A percentile compares a stretch with the other conserved stretches of the same genome.
phyloP scores from a whole-genome alignment of 2,888 invertebrate species.

The Digitonthophagus gazella region DNA sequence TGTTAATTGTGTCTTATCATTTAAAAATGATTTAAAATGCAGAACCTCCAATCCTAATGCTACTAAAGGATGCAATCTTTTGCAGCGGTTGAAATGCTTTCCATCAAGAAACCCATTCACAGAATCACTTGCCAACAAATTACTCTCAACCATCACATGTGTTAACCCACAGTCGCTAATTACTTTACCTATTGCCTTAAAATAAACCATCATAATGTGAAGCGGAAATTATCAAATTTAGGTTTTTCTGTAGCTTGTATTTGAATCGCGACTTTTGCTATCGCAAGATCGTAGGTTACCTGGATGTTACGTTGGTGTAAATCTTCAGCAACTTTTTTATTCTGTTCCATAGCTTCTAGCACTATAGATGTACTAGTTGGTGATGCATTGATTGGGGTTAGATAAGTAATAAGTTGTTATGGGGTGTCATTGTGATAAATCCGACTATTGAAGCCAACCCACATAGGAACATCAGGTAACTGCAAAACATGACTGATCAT shows the following conservation, averaged over 20 bases:
- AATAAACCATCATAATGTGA: conserved; percentile 41
- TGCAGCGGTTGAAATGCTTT: conserved; percentile 41
- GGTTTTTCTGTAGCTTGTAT: conserved; percentile 30
- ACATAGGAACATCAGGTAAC: conserved; percentile 38
- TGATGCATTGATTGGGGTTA: conserved; percentile 41
- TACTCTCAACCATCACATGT: conserved; percentile 34
- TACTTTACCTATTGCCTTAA: conserved; percentile 40
- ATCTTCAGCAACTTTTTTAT: conserved; percentile 35
- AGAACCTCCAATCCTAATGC: background rate
- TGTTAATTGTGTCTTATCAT: background rate
- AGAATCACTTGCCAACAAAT: conserved; percentile 38
- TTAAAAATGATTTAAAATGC: background rate
- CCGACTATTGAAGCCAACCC: conserved; percentile 38
- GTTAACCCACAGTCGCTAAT: conserved; percentile 37
- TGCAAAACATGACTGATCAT: background rate
- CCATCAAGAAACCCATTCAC: conserved; percentile 35
- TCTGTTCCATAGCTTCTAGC: conserved; percentile 36
- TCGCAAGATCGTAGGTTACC: conserved; percentile 42
- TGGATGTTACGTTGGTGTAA: conserved; percentile 36
- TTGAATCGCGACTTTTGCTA: conserved; percentile 33
- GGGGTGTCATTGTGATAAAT: conserved; percentile 31
- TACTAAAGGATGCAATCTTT: conserved; percentile 34
- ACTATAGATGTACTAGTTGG: conserved; percentile 38
- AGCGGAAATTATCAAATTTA: conserved; percentile 40
- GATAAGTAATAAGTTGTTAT: conserved; percentile 37